Evolutionary conservation across 2,797 vertebrate genomes (phyloP).

Genomic region (Emydoidea blandingii): DNA sequence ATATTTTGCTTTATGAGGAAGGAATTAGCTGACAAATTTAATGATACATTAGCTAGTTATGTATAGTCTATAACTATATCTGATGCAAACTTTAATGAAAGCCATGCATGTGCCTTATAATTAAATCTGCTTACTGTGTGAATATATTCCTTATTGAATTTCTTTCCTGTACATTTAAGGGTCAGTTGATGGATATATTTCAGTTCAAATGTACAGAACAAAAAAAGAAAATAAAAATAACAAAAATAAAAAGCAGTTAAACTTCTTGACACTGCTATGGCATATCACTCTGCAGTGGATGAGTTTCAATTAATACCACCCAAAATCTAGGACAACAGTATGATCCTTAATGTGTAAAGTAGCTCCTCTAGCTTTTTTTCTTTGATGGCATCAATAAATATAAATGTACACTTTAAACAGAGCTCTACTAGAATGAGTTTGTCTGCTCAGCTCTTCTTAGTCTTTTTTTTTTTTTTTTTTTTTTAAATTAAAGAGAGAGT

Average conservation of each 20-base stretch:
- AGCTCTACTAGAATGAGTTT: background rate
- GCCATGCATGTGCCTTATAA: background rate
- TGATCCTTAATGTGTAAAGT: background rate
- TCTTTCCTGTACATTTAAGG: background rate
- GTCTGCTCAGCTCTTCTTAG: background rate
- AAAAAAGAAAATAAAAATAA: background rate
- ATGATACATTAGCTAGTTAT: background rate
- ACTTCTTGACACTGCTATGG: background rate
- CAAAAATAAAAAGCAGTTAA: background rate
- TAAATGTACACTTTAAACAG: background rate
- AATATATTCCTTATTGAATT: background rate
- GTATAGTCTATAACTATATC: fast-evolving
- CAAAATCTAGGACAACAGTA: background rate
- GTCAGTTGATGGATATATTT: background rate
- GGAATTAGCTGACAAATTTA: too few relatives aligned
- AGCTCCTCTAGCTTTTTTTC: background rate
- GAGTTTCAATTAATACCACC: background rate
- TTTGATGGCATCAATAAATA: slow-evolving; percentile 9
- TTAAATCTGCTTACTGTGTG: fast-evolving
- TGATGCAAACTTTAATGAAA: background rate
- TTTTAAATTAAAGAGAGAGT: too few relatives aligned
- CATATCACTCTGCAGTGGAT: background rate
- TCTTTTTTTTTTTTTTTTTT: too few relatives aligned
- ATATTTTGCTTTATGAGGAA: background rate
- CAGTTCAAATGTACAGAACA: background rate